Base-by-base conservation (phyloP, 2,888 invertebrate genomes). In the Cephus pygmeus region DNA sequence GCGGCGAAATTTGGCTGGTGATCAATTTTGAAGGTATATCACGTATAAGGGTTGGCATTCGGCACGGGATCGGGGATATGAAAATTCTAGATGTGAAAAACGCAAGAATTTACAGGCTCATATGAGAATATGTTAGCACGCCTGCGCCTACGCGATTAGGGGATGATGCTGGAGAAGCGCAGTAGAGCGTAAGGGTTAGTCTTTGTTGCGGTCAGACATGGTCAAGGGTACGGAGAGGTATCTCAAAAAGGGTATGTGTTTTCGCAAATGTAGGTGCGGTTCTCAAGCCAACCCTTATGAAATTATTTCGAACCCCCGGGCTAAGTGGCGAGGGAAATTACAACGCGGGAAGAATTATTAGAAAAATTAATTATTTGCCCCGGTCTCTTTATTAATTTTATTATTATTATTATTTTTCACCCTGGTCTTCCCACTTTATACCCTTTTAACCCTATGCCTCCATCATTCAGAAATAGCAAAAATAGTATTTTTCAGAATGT, bases 281-380 rank as follows among this genome's bases (percentile, higher is more conserved):
- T 90, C 90, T 90, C 88, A 87, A 88, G 87, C 90, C 85, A 84
- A 85, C 87, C 88, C 89, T 90, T 88, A 88, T 88, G 88, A 90
- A 91, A 91, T 91, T 90, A 90, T 91, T 90, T 90, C 87, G 85
- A 87, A 87, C 89, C 88, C 89, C 87, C 85, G 82, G 82, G 82
- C 80, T 77, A 75, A 79, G 80, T 77, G 76, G 76, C 56, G 79
- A 81, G 78, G 79, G 82, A 77, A 78, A 78, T 78, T 89, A 86
- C 86, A 85, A 84, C 84, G 83, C 83, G 81, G 85, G 85, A 88
- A 90, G 89, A 91, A 90, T 91, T 91, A 91, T 91, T 90, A 90
- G 91, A 91, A 91, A 91, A 91, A 91, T 91, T 91, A 91, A 91
- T 91, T 91, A 91, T 91, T 90, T 90, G 87, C 86, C 87, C 88